phyloP scores from a whole-genome alignment of 1,140 invertebrate species.

The Sitophilus oryzae region DNA sequence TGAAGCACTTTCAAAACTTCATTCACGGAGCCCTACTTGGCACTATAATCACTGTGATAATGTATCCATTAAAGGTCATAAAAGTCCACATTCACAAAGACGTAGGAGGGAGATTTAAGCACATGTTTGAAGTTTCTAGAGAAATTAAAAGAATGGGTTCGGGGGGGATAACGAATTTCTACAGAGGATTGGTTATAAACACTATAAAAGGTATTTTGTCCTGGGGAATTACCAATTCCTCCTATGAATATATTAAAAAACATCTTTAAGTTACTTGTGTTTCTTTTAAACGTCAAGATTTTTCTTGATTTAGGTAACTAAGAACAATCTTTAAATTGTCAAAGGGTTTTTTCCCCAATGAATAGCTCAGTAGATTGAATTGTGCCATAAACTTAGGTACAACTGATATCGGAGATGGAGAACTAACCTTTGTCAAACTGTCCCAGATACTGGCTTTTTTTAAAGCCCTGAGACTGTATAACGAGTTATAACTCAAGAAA shows the following conservation, averaged over 20 bases:
- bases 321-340: too few relatives aligned
- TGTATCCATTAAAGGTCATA: constrained; percentile 20
- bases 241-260: constrained; percentile 21
- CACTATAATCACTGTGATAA: constrained; percentile 12
- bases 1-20: constrained; percentile 13
- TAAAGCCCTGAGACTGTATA: too few relatives aligned
- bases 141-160: constrained; percentile 14
- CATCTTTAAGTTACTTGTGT: constrained; percentile 5
- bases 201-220: constrained; percentile 7
- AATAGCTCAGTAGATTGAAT: too few relatives aligned
- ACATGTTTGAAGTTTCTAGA: constrained; percentile 1
- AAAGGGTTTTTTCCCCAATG: constrained; percentile 17
- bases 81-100: constrained; percentile 19
- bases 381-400: too few relatives aligned
- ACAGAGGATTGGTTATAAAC: constrained; percentile 7
- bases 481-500: too few relatives aligned
- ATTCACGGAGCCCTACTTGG: constrained; percentile 13
- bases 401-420: too few relatives aligned
- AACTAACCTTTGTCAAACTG: too few relatives aligned
- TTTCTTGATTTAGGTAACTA: too few relatives aligned
- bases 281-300: too few relatives aligned
- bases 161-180: constrained; percentile 19
- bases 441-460: too few relatives aligned
- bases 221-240: constrained; percentile 23
- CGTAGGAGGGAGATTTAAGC: constrained; percentile 12